Percentiles rank a stretch among this genome's conserved stretches.
phyloP scores from a whole-genome alignment of 2,113 vertebrate genomes.

The Pangasianodon hypophthalmus region DNA sequence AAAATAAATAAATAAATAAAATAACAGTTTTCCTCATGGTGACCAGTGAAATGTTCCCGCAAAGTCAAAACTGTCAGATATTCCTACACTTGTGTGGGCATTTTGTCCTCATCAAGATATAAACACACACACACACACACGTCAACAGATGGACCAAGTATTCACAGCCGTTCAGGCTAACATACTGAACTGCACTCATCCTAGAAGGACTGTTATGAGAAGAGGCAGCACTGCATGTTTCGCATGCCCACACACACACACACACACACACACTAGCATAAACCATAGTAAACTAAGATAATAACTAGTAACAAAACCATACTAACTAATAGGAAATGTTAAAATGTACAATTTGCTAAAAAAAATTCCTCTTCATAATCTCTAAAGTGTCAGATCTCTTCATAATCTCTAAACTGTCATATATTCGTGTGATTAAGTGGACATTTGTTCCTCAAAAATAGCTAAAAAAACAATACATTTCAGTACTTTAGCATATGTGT shows the following conservation, averaged over 20 bases:
- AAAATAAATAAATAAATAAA: too few relatives aligned
- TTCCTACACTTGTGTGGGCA: background rate
- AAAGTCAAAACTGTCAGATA: background rate
- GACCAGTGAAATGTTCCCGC: background rate
- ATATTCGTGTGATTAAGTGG: background rate
- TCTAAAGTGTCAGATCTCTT: background rate
- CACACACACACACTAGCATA: background rate
- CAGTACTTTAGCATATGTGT: background rate
- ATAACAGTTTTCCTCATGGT: background rate
- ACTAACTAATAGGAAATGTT: background rate
- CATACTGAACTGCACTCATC: background rate
- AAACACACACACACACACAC: constrained; percentile 3
- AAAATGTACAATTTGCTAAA: background rate
- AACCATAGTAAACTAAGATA: background rate
- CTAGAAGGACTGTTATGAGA: constrained; percentile 23
- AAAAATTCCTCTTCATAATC: background rate
- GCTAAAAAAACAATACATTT: too few relatives aligned
- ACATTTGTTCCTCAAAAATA: background rate
- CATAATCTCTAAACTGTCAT: background rate
- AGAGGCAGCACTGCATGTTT: constrained; percentile 31
- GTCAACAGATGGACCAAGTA: constrained; percentile 8
- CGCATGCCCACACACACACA: background rate
- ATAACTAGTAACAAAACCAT: background rate
- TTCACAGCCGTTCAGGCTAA: constrained; percentile 12
- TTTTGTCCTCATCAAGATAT: background rate